Evolutionary conservation across 1,140 invertebrate genomes (phyloP), one percentile per base, ranked within the genome.

Genomic region (Lepidotrigona ventralis): DNA sequence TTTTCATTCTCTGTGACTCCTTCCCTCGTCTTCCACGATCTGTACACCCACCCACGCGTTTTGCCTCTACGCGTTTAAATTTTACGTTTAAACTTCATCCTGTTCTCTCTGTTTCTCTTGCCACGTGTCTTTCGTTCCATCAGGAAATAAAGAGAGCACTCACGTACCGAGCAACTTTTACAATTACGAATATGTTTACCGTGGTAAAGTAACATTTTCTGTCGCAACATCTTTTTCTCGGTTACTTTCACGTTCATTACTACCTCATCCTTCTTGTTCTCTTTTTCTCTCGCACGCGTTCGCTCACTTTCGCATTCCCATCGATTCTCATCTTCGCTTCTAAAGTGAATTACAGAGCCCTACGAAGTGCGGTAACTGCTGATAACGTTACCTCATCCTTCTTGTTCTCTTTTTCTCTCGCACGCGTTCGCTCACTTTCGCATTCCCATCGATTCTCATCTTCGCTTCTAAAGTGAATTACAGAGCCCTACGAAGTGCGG

Each of bases 341-440:
- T 91, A 92, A 63, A 86, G 92, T 93, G 92, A 93, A 89, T 91
- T 92, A 92, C 90, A 90, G 92, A 93, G 88, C 85, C 87, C 93
- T 94, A 93, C 90, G 74, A 93, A 90, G 93, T 93, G 93, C 92
- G 88, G 87, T 93, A 91, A 93, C 91, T 92, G n/a, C n/a, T n/a
- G n/a, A n/a, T n/a, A n/a, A n/a, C n/a, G n/a, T n/a, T 33, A 74
- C 60, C 33, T 78, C 70, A 58, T 23, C 23, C n/a, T 66, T 75
- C 63, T 63, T n/a, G 33, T 68, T 73, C 19, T 71, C 63, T 29
- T 23, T 63, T 46, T 71, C 56, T 71, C 58, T 80, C 51, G 17
- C 51, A n/a, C 51, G 12, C 64, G 26, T 51, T 60, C 70, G 51
- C 54, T n/a, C 56, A 12, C 53, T 63, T 23, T 69, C 78, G 26